Evolutionary conservation across 1,140 invertebrate genomes (phyloP).

Genomic region (Cotesia typhae): DNA sequence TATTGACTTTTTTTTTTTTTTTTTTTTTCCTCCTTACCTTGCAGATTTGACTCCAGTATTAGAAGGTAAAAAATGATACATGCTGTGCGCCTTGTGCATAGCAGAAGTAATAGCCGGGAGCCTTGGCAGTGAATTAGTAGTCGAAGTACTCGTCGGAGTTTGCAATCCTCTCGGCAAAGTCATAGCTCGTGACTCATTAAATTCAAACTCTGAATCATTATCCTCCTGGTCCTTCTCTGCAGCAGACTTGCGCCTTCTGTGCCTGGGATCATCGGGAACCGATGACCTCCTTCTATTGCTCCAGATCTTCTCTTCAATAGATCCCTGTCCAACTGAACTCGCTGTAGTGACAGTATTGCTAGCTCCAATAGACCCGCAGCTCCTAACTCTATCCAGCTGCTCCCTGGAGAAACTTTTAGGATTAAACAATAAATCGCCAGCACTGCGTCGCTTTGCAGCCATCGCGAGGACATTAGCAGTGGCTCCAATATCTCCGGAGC

Average conservation of each 20-base stretch:
- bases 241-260: no score
- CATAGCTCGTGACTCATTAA: slow-evolving; percentile 65
- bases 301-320: slow-evolving; percentile 63
- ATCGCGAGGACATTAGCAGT: slow-evolving; percentile 72
- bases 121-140: slow-evolving; percentile 79
- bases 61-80: slow-evolving; percentile 69
- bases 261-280: slow-evolving; percentile 68
- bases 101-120: slow-evolving; percentile 72
- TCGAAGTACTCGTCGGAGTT: slow-evolving; percentile 63
- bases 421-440: slow-evolving; percentile 80
- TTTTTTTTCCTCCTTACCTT: no score
- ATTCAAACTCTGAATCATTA: slow-evolving; percentile 56
- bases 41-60: slow-evolving; percentile 81
- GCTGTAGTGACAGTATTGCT: slow-evolving; percentile 67
- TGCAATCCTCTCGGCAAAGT: slow-evolving; percentile 75
- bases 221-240: slow-evolving; percentile 56
- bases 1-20: no score
- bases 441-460: slow-evolving; percentile 79
- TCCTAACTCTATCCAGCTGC: slow-evolving; percentile 77
- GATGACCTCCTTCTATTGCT: slow-evolving; percentile 71
- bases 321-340: slow-evolving; percentile 62
- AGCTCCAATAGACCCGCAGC: slow-evolving; percentile 83
- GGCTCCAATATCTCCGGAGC: slow-evolving; percentile 69
- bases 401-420: slow-evolving; percentile 79
- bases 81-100: slow-evolving; percentile 76